Conservation (phyloP, 2,113 vertebrate species). For the Arenaria interpres region DNA sequence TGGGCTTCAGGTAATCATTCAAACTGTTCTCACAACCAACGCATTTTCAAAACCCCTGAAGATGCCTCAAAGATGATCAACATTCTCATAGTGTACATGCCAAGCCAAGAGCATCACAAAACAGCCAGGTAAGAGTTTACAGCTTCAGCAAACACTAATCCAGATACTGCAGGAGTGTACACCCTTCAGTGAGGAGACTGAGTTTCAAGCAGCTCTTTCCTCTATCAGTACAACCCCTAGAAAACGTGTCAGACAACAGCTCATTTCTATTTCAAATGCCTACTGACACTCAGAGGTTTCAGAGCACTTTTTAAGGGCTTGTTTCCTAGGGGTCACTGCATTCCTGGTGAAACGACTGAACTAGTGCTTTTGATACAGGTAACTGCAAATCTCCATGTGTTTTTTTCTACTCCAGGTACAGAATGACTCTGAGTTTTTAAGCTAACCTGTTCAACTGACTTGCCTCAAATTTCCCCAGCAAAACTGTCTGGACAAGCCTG, state of each 20-base stretch:
- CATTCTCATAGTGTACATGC: not conserved
- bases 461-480: not conserved
- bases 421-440: not conserved
- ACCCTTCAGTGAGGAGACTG: not conserved
- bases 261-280: not conserved
- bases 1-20: not conserved
- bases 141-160: not conserved
- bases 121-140: not conserved
- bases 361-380: not conserved
- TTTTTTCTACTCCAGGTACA: not conserved
- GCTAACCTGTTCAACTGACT: not conserved
- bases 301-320: not conserved
- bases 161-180: not conserved
- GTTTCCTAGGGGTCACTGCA: not conserved
- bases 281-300: not conserved
- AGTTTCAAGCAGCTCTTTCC: not conserved
- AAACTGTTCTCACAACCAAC: not conserved
- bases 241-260: fast-evolving
- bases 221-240: not conserved
- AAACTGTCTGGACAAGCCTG: not conserved
- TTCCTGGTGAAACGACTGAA: not conserved
- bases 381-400: not conserved
- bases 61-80: not conserved
- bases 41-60: not conserved
- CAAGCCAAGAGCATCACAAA: not conserved